Evolutionary conservation across 2,797 vertebrate species (phyloP), one percentile per base, ranked within the genome.

Genomic region (Acanthurus lineatus): DNA sequence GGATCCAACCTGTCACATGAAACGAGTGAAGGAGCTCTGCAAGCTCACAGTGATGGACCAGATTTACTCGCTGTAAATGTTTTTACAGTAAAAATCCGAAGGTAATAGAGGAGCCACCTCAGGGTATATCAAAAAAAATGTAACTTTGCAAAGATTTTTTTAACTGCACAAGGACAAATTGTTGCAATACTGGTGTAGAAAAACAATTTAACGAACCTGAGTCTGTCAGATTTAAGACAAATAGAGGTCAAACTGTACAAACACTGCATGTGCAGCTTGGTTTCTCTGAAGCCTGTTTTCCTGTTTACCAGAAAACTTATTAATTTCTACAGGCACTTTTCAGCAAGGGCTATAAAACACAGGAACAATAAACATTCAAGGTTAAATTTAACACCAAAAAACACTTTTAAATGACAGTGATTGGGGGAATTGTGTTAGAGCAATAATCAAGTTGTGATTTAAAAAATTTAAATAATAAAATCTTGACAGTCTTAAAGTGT

Each of bases 1-100:
- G 66, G 70, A 80, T 75, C 69, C 60, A 51, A 7, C 1, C 77
- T 72, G 83, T 81, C 81, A 79, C 52, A 60, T 49, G 61, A 71
- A 73, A 80, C 57, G 80, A 77, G 40, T 35, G 40, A 32, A 79
- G 42, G 20, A 59, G 25, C 42, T 62, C 56, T 53, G 11, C 28
- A 79, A 51, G 52, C 48, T 52, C 15, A 75, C 17, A 48, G n/a
- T 40, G 16, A 48, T 40, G 47, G 15, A 76, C 16, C 16, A 60
- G 57, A 79, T 79, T 42, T 8, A 64, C n/a, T 20, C 25, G 1
- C 19, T 47, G 15, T 45, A 22, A 22, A 44, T 73, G 28, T 14
- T 38, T 68, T 66, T 44, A 32, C 16, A 35, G 42, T 28, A 6
- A 59, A 53, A 58, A 40, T 49, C 3, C 7, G 44, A 48, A 6